These are phyloP conservation scores for Neotoma lepida DNA, from an alignment of 2,113 vertebrate genomes.

Conservation along the genomic window DNA sequence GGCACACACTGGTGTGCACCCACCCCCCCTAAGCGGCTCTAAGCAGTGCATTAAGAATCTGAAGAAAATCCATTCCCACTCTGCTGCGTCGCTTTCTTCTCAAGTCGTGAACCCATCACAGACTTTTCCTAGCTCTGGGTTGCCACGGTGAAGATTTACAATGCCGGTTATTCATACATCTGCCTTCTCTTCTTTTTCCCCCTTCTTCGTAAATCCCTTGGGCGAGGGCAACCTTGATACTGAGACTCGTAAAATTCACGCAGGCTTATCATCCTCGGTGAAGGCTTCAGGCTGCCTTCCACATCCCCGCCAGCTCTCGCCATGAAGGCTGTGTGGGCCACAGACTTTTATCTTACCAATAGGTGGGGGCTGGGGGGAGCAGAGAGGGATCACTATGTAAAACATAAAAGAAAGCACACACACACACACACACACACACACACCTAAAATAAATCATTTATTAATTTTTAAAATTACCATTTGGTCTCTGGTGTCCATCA, in stretches of 20 bases:
- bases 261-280: constrained; percentile 93
- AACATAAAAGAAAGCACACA: constrained; percentile 67
- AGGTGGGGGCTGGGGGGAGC: not conserved
- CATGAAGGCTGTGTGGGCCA: constrained; percentile 87
- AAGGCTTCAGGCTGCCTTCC: constrained; percentile 90
- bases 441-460: constrained; percentile 55
- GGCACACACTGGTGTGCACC: not conserved
- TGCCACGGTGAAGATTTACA: constrained; percentile 96
- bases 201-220: constrained; percentile 91
- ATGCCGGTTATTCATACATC: constrained; percentile 93
- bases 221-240: constrained; percentile 92
- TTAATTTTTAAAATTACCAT: constrained; percentile 68
- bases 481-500: constrained; percentile 38
- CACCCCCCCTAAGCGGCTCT: constrained; percentile 90
- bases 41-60: constrained; percentile 95
- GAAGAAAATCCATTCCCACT: constrained; percentile 93
- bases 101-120: constrained; percentile 92
- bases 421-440: not conserved
- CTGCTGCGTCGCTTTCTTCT: constrained; percentile 90
- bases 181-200: constrained; percentile 85
- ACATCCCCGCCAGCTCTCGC: constrained; percentile 87
- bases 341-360: constrained; percentile 82
- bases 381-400: constrained; percentile 62
- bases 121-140: constrained; percentile 92
- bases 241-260: constrained; percentile 94